Base-by-base conservation (phyloP, 1,140 invertebrate genomes). In the Macrostomum lignano region DNA sequence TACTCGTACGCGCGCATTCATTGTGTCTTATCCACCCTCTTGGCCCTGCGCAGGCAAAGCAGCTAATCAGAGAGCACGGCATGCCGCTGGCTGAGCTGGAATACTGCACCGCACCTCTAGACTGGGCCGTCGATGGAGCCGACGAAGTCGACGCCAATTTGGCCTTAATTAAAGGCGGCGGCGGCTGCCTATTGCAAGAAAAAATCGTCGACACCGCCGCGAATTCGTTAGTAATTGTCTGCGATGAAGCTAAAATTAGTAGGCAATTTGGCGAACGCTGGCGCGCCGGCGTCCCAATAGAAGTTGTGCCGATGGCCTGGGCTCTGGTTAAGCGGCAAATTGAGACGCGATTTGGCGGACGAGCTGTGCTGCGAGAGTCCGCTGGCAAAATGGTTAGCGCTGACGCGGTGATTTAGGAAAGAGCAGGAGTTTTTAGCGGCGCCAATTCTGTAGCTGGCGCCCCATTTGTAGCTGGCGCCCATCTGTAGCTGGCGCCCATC, bases 151-250 rank as follows among this genome's bases (percentile, higher is more conserved):
- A 61, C 1, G 58, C 45, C 14, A 43, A 73, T 35, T 60, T 91
- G 48, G 74, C 70, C 39, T 60, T 82, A 1, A 93, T 96, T 17
- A 94, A 96, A 67, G 86, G 82, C 33, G 86, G 86, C 20, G 86
- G 86, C 22, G 86, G 76, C 10, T 94, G 84, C 55, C 65, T 84
- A 9, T 64, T 82, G 9, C 79, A 91, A 65, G 81, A 94, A 52
- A 96, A 94, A 63, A 78, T 93, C 44, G 69, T 94, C 20, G 82
- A 79, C 10, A 73, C 74, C 10, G 82, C 74, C 52, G 65, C 77
- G 0, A 66, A 71, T 35, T 58, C 68, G 31, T 62, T 84, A 26
- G 64, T 88, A 22, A 67, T 96, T 7, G 69, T 94, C 42, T 82
- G 79, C 14, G 84, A 93, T 63, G 36, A 25, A 40, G 71, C 69